Evolutionary conservation across 92 coral and sea anemone species (phyloP).

Genomic region (Desmophyllum pertusum): DNA sequence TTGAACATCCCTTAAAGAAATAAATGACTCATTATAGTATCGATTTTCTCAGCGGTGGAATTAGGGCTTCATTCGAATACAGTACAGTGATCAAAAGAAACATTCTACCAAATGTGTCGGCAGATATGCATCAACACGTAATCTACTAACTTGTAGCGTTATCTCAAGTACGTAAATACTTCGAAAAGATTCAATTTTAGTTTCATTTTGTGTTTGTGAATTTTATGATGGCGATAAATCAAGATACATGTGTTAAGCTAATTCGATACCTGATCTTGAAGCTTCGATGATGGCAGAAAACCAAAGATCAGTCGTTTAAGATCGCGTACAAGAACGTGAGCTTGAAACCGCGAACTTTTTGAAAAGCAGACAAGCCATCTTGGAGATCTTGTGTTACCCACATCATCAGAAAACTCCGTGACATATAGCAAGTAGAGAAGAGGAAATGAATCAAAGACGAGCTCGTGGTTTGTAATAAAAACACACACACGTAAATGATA

Average conservation of each 20-base stretch:
- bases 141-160: neutral
- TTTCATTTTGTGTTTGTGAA: neutral
- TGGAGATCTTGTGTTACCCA: neutral
- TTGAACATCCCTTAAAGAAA: neutral
- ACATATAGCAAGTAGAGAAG: too few relatives aligned
- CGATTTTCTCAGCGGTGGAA: neutral
- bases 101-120: too few relatives aligned
- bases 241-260: neutral
- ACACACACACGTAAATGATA: neutral
- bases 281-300: neutral
- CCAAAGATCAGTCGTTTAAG: slow-evolving; percentile 4
- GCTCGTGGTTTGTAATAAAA: neutral
- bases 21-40: neutral
- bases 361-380: slow-evolving; percentile 5
- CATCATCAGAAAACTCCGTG: neutral
- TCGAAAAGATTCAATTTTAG: neutral
- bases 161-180: too few relatives aligned
- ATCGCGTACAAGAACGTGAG: neutral
- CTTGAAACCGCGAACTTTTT: neutral
- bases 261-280: slow-evolving; percentile 15
- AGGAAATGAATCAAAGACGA: neutral
- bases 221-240: neutral
- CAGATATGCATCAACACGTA: too few relatives aligned
- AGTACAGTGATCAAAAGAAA: too few relatives aligned
- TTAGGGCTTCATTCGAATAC: neutral